Conservation (phyloP, 2,113 vertebrate species). For the Miniopterus natalensis region DNA sequence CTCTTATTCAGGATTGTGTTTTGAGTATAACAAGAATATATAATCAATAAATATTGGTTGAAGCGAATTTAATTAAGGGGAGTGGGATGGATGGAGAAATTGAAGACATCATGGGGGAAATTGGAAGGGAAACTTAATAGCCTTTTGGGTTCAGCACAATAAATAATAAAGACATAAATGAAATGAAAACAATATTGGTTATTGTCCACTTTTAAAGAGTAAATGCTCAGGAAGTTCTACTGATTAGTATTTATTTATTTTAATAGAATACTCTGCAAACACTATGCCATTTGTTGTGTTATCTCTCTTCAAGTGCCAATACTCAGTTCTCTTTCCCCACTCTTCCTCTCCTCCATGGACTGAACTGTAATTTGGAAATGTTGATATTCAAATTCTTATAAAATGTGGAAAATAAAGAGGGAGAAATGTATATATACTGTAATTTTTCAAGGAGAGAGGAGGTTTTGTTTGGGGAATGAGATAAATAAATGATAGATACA, state of each 20-base stretch:
- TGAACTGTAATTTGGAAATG: not conserved
- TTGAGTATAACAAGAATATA: not conserved
- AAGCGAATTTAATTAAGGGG: slow-evolving; percentile 61
- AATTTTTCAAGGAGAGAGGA: not conserved
- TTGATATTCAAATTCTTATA: not conserved
- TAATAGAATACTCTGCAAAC: not conserved
- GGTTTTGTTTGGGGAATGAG: not conserved
- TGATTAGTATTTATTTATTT: not conserved
- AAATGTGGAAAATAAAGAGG: not conserved
- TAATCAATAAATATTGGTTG: slow-evolving; percentile 12
- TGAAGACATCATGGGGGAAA: slow-evolving; percentile 11
- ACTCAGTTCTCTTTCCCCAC: rapidly evolving
- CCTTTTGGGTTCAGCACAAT: not conserved
- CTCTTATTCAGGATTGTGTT: not conserved
- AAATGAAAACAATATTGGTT: not conserved
- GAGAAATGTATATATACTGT: not conserved
- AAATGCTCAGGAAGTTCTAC: not conserved
- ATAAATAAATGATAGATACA: not conserved
- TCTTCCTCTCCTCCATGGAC: not conserved
- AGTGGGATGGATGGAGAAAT: not conserved
- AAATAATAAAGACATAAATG: not conserved
- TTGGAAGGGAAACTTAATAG: not conserved
- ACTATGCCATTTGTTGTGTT: too few species aligned
- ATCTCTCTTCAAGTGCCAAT: not conserved
- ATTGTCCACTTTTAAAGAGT: not conserved